Conservation (phyloP, 2,888 invertebrate genomes). For the Cheilosia soror region DNA sequence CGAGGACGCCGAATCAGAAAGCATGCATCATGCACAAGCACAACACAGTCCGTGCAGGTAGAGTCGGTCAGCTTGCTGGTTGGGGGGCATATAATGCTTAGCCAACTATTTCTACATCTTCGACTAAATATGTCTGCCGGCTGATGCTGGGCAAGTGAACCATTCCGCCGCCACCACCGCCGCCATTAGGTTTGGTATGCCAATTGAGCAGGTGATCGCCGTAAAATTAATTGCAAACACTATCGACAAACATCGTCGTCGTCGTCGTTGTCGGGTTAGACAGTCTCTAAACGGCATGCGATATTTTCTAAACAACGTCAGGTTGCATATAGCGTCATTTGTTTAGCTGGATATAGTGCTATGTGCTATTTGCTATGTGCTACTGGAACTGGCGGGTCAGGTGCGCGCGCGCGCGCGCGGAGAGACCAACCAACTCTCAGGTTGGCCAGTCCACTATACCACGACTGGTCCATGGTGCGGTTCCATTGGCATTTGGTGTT, state of each 20-base stretch:
- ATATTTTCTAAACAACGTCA: slow-evolving; percentile 63
- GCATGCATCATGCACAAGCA: slow-evolving; percentile 43
- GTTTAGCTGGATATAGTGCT: slow-evolving; percentile 34
- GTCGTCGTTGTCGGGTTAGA: slow-evolving; percentile 42
- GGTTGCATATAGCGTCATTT: slow-evolving; percentile 53
- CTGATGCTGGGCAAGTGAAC: slow-evolving; percentile 24
- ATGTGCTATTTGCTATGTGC: no score
- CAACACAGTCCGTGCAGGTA: slow-evolving; percentile 6
- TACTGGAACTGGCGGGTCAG: background rate
- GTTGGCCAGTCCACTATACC: slow-evolving; percentile 22
- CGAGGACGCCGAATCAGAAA: slow-evolving; percentile 56
- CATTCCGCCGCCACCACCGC: slow-evolving; percentile 8
- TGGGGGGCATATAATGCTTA: slow-evolving; percentile 29
- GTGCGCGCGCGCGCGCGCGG: background rate
- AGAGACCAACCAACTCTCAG: no score
- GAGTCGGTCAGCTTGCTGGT: slow-evolving; percentile 19
- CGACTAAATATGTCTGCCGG: slow-evolving; percentile 54
- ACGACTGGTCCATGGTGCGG: slow-evolving; percentile 31
- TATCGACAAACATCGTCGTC: slow-evolving; percentile 67
- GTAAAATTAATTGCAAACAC: slow-evolving; percentile 76
- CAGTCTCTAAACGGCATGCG: slow-evolving; percentile 56
- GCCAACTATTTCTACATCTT: slow-evolving; percentile 62
- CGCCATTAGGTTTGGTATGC: slow-evolving; percentile 60
- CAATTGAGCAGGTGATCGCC: slow-evolving; percentile 75
- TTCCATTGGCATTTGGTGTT: slow-evolving; percentile 52